Conservation (phyloP, 2,888 invertebrate genomes). For the Parthenolecanium corni region DNA sequence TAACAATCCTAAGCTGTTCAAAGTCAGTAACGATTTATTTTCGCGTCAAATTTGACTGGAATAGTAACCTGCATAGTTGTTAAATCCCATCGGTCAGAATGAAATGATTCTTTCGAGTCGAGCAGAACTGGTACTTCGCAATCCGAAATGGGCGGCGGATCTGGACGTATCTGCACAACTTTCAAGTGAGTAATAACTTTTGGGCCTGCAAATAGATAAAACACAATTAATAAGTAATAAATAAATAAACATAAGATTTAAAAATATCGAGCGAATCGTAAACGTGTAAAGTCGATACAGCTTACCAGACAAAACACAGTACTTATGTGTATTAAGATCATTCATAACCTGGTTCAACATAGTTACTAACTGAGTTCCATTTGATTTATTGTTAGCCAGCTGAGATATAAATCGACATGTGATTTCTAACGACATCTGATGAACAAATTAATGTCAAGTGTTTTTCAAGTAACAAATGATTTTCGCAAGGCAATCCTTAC, state of each 20-base stretch:
- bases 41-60: no score
- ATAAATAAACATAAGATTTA: background rate
- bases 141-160: conserved; percentile 70
- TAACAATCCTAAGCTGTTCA: no score
- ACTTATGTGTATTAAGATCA: conserved; percentile 68
- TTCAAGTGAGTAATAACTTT: conserved; percentile 81
- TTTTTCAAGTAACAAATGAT: no score
- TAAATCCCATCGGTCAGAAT: conserved; percentile 75
- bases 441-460: conserved; percentile 18
- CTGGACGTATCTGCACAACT: conserved; percentile 67
- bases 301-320: conserved; percentile 61
- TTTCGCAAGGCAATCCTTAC: conserved; percentile 41
- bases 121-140: conserved; percentile 82
- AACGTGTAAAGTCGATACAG: conserved; percentile 13
- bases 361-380: conserved; percentile 58
- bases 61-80: conserved; percentile 73
- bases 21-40: no score
- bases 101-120: conserved; percentile 51
- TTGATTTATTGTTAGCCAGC: conserved; percentile 44
- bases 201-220: conserved; percentile 49
- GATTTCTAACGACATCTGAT: conserved; percentile 67
- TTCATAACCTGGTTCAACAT: conserved; percentile 66
- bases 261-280: no score
- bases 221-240: conserved; percentile 38
- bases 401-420: conserved; percentile 74